phyloP scores from a whole-genome alignment of 1,140 invertebrate genomes.

The Periplaneta americana region DNA sequence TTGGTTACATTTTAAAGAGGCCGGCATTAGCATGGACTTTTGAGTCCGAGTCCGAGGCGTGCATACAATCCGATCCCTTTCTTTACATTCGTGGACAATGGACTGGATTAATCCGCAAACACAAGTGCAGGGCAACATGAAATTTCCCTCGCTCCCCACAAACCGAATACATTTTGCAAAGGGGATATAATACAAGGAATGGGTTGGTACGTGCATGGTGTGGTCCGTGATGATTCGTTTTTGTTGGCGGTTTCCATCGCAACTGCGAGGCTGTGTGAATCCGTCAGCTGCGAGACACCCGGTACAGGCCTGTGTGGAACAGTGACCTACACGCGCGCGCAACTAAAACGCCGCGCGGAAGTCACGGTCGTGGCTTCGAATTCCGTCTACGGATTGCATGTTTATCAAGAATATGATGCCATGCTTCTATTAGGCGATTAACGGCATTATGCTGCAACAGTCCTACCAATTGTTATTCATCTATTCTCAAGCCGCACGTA shows the following conservation, averaged over 20 bases:
- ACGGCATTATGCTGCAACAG: too few species aligned
- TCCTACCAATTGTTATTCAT: too few species aligned
- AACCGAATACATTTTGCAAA: not conserved
- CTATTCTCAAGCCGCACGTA: too few species aligned
- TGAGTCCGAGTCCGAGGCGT: not conserved
- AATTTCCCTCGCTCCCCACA: not conserved
- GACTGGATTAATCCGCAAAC: not conserved
- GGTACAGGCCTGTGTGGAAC: not conserved
- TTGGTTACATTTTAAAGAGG: not conserved
- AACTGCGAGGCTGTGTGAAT: not conserved
- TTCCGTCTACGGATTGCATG: too few species aligned
- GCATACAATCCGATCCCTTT: not conserved
- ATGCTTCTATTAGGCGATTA: too few species aligned
- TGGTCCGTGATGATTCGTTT: not conserved
- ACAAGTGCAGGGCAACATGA: not conserved
- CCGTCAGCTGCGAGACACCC: not conserved
- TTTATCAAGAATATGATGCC: too few species aligned
- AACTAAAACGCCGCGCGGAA: too few species aligned
- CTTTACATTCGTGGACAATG: not conserved
- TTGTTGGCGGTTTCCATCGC: not conserved
- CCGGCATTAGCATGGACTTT: not conserved
- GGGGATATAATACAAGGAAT: not conserved
- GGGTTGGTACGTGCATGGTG: not conserved
- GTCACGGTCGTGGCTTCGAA: too few species aligned
- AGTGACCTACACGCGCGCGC: not conserved